These are phyloP conservation scores for Tigriopus japonicus DNA, from an alignment of 1,140 invertebrate species.

Conservation along the genomic window DNA sequence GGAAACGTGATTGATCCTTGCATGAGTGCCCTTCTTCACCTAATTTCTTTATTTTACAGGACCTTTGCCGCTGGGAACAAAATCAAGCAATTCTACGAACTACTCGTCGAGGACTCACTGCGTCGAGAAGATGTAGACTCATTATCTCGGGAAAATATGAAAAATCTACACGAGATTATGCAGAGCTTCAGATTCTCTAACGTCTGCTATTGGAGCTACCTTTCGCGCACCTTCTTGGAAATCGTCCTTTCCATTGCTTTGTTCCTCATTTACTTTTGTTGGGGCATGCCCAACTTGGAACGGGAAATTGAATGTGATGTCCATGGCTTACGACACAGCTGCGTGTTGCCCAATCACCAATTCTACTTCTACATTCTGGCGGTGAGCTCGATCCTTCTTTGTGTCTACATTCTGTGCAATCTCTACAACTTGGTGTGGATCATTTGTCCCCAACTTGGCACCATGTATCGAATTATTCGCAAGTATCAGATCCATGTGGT, in stretches of 20 bases:
- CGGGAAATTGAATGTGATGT: slow-evolving; percentile 12
- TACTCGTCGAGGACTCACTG: slow-evolving; percentile 8
- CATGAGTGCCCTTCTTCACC: too few relatives aligned
- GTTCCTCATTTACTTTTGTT: slow-evolving; percentile 13
- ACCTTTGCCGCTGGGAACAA: slow-evolving; percentile 12
- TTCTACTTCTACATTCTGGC: slow-evolving; percentile 13
- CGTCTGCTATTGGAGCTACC: slow-evolving; percentile 12
- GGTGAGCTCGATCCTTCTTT: background rate
- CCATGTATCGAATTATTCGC: slow-evolving; percentile 1
- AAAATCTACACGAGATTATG: slow-evolving; percentile 14
- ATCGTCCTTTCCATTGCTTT: slow-evolving; percentile 5
- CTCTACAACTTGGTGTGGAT: slow-evolving; percentile 11
- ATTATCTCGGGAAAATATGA: slow-evolving; percentile 10
- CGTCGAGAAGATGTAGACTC: slow-evolving; percentile 6
- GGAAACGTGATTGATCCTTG: too few relatives aligned
- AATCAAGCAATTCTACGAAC: slow-evolving; percentile 14
- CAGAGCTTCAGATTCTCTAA: slow-evolving; percentile 10
- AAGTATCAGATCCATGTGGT: background rate
- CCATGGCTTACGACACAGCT: slow-evolving; percentile 7
- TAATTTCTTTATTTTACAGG: slow-evolving; percentile 1
- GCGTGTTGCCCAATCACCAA: slow-evolving; percentile 6
- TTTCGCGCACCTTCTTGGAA: slow-evolving; percentile 7
- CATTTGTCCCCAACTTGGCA: slow-evolving; percentile 8
- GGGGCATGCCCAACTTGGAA: slow-evolving; percentile 11
- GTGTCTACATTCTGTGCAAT: slow-evolving; percentile 8